Evolutionary conservation across 37 sponge, comb jelly and placozoan genomes (phyloP).

Genomic region (Halichondria panicea): DNA sequence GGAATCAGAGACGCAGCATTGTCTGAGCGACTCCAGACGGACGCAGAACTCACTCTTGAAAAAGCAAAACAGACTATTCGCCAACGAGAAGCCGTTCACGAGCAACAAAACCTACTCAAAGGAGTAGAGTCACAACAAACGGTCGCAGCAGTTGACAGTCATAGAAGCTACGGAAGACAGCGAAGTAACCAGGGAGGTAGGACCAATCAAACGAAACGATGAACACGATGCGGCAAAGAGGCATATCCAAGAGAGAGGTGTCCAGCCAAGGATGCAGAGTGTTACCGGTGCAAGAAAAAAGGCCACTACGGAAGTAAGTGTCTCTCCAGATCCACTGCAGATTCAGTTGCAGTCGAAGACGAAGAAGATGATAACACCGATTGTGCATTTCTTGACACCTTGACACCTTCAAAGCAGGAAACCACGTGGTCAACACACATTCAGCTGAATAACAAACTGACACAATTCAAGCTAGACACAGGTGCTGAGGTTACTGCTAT

Average conservation of each 20-base stretch:
- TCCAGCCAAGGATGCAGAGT: slow-evolving; percentile 22
- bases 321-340: not conserved
- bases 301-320: slow-evolving; percentile 1
- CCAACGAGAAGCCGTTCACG: not conserved
- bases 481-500: slow-evolving; percentile 8
- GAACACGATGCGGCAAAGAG: slow-evolving; percentile 1
- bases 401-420: not conserved
- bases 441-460: not conserved
- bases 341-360: not conserved
- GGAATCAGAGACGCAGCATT: slow-evolving; percentile 24
- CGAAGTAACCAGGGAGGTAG: too few relatives aligned
- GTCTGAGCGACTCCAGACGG: slow-evolving; percentile 31
- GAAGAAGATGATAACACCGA: not conserved
- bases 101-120: not conserved
- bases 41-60: slow-evolving; percentile 12
- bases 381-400: not conserved
- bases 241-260: not conserved
- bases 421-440: not conserved
- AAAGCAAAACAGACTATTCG: slow-evolving; percentile 8
- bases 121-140: too few relatives aligned
- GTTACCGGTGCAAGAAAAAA: slow-evolving; percentile 14
- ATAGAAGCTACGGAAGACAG: too few relatives aligned
- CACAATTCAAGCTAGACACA: slow-evolving; percentile 9
- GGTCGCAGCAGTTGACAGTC: too few relatives aligned
- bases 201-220: too few relatives aligned